These are phyloP conservation scores for Leistus spinibarbis DNA, from an alignment of 2,888 invertebrate species.

Conservation along the genomic window DNA sequence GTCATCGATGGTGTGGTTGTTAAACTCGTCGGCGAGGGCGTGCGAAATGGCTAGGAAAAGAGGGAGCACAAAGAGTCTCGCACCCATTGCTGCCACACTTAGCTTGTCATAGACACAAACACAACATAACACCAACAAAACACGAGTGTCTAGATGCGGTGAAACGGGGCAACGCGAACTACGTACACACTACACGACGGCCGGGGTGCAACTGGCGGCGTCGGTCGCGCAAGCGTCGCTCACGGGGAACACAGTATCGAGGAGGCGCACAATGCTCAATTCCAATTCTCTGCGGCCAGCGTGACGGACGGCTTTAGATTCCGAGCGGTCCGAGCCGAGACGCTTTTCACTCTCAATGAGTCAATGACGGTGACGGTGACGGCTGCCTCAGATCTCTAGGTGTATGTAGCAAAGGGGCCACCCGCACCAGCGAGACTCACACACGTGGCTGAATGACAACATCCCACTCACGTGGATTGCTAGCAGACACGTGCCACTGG, in stretches of 20 bases:
- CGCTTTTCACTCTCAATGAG: too few species aligned
- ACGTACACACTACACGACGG: neutral
- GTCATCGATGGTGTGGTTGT: constrained; percentile 28
- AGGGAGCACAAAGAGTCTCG: neutral
- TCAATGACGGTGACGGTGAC: too few species aligned
- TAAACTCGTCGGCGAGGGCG: constrained; percentile 45
- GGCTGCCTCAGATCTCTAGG: neutral
- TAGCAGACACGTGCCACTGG: neutral
- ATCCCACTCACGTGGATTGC: constrained; percentile 3
- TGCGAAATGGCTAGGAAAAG: constrained; percentile 16
- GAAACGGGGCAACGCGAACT: neutral
- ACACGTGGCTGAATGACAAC: neutral
- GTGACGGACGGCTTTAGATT: neutral
- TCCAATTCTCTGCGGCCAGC: too few species aligned
- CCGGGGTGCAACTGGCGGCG: constrained; percentile 10
- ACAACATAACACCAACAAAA: neutral
- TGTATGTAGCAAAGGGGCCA: neutral
- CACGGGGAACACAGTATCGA: neutral
- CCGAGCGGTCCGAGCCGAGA: neutral
- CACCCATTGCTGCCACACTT: neutral
- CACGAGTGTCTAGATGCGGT: too few species aligned
- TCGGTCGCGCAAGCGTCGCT: constrained; percentile 9
- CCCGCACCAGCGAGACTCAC: neutral
- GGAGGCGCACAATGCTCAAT: neutral
- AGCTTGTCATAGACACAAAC: neutral